Percentiles rank a stretch among this genome's conserved stretches.
phyloP scores from a whole-genome alignment of 2,888 invertebrate genomes.

The Sesamia inferens region DNA sequence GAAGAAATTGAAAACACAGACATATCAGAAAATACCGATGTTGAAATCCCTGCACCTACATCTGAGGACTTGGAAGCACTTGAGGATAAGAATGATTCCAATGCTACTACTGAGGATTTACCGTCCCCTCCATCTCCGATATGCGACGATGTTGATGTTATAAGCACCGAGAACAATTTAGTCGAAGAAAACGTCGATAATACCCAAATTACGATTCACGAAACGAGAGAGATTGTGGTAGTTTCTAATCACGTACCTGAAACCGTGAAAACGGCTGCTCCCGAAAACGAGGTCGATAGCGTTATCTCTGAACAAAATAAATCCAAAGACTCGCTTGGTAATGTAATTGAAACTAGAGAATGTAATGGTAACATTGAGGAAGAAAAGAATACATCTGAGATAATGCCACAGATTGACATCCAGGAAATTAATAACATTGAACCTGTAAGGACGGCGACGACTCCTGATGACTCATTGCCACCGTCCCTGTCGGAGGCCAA shows the following conservation, averaged over 20 bases:
- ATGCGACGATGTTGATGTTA: constrained; percentile 62
- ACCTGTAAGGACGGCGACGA: constrained; percentile 36
- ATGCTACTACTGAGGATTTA: constrained; percentile 66
- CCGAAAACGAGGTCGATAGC: constrained; percentile 59
- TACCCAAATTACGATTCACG: constrained; percentile 49
- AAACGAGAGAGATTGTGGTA: constrained; percentile 51
- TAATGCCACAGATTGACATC: constrained; percentile 24
- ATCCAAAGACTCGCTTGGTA: constrained; percentile 67
- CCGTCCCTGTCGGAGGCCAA: constrained; percentile 57
- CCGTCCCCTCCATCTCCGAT: constrained; percentile 74
- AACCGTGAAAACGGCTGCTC: constrained; percentile 52
- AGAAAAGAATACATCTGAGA: constrained; percentile 42
- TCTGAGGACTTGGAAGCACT: constrained; percentile 36
- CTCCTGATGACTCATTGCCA: constrained; percentile 45
- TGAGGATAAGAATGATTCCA: constrained; percentile 58
- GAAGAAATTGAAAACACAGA: constrained; percentile 32
- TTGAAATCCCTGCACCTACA: constrained; percentile 47
- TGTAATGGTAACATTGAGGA: constrained; percentile 74
- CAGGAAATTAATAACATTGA: constrained; percentile 47
- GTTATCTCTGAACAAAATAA: constrained; percentile 69
- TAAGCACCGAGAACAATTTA: constrained; percentile 45
- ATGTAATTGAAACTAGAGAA: constrained; percentile 64
- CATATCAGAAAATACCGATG: constrained; percentile 30
- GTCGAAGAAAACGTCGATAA: constrained; percentile 61
- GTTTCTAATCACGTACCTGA: constrained; percentile 64